Base-by-base conservation (phyloP, 2,113 vertebrate genomes). In the Tursiops truncatus region DNA sequence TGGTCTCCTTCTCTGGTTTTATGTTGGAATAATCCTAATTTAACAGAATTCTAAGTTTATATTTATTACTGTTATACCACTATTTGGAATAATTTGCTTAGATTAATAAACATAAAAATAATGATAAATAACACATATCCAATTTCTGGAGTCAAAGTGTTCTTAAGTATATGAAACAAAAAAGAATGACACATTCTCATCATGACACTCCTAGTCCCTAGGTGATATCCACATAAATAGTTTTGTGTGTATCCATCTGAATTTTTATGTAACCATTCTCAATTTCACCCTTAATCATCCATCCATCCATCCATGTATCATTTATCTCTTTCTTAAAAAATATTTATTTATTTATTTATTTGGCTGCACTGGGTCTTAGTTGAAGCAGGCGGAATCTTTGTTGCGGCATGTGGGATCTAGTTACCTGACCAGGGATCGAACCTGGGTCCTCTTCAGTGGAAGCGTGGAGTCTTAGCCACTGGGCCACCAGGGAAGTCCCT, bases 1-100 rank as follows among this genome's bases (percentile, higher is more conserved):
- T 97, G 92, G 76, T 98, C 83, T 97, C 89, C 38, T 41, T 87
- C 62, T 95, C 96, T 92, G 97, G 28, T 89, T 97, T 96, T 56
- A 25, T 18, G 25, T 71, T 86, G 12, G 23, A 58, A 67, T 81
- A 76, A 71, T 86, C 80, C 6, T 85, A 79, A 77, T 80, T 93
- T 76, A 85, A 60, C 36, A 85, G 18, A 82, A 79, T 83, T 88
- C n/a, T 93, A 41, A 67, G 26, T 83, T 94, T 83, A 7, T 63
- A 36, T 92, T 76, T 94, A 41, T 82, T 93, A 11, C 53, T 60
- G 5, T 93, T 41, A 56, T 38, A 63, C 3, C 36, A 60, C 23
- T 88, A 68, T 89, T 92, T 81, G 23, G 23, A 92, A 65, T 80
- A 76, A 28, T 70, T 18, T 87, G 7, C 38, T 94, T 80, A 58